Base-by-base conservation (phyloP, 2,113 vertebrate genomes). In the Microtus oregoni region DNA sequence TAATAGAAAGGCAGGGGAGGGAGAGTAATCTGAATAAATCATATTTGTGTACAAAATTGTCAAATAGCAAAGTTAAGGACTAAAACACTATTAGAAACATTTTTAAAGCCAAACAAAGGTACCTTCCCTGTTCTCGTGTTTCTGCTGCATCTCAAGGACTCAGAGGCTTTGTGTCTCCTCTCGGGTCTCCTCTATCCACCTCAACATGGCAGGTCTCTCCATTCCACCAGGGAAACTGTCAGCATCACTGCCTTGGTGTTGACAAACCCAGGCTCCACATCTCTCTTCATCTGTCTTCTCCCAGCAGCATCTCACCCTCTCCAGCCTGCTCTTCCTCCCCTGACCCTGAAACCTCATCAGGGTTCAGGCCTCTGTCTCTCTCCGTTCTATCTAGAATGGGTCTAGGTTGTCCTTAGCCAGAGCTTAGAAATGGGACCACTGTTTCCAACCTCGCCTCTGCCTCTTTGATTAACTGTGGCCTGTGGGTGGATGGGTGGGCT, bases 271-370 rank as follows among this genome's bases (percentile, higher is more conserved):
- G 7, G 22, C 2, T n/a, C 87, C 93, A 61, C 65, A 10, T 35
- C 86, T 77, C 63, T 96, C 63, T 58, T 70, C 96, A 96, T 94
- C 9, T 22, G 55, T 1, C 9, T 50, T 81, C n/a, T 91, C 65
- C 83, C 91, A 32, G 19, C 11, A 38, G 88, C 96, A 95, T 92
- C 86, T 10, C 55, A 87, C 73, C n/a, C 78, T 92, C n/a, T 58
- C 28, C 32, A 30, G 13, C 47, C 88, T 35, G 6, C 2, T 85
- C 65, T 90, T 95, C 75, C 26, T 83, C 9, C 63, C 81, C 90
- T 76, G 24, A 79, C 94, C 55, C 65, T 65, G 47, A 58, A 90
- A 4, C 70, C 82, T 89, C 52, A 38, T 94, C n/a, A 61, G 77
- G 50, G 58, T 30, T 78, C 30, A 68, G 95, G 14, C 52, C 26